Base-by-base conservation (phyloP, 35 echinoderm and acorn worm species). In the Patiria miniata region DNA sequence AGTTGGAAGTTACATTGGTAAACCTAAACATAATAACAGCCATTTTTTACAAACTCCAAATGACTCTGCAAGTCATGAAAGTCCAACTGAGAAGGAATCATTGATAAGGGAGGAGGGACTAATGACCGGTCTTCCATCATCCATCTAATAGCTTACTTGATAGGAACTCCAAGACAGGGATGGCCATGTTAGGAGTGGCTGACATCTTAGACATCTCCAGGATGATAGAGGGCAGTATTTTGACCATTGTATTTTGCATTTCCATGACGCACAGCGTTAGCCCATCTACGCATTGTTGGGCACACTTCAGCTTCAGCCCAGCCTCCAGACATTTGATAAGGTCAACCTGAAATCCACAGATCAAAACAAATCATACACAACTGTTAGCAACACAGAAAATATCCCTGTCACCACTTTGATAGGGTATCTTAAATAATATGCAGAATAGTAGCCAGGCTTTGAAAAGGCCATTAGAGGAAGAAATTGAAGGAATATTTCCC, bases 241-340 rank as follows among this genome's bases (percentile, higher is more conserved):
- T 94, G 12, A 98, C 53, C 95, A 98, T 98, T 16, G 89, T 86
- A 15, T 91, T 82, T 82, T 94, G 95, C 90, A 98, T 98, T 89
- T 98, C 95, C 9, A 98, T 86, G 29, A 93, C 89, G 79, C 95
- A 98, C 5, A 98, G 86, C 30, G 90, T 98, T 51, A 98, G 73
- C 7, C 91, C 95, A 90, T 98, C 89, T 39, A 98, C 92, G 80
- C 95, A 98, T 81, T 98, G 95, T 82, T 98, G 95, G 30, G 92
- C 88, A 90, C 95, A 98, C 77, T 94, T 93, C 58, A 93, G 55
- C 82, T 89, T 94, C 59, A 98, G 81, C 17, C 95, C 95, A 21
- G 68, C 84, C 86, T 98, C 89, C 23, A 98, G 61, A 38, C 85
- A 94, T 36, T 93, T 91, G 30, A 98, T 81, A 76, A 98, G 39